Conservation (phyloP, 2,888 invertebrate genomes). For the Pinctada fucata region DNA sequence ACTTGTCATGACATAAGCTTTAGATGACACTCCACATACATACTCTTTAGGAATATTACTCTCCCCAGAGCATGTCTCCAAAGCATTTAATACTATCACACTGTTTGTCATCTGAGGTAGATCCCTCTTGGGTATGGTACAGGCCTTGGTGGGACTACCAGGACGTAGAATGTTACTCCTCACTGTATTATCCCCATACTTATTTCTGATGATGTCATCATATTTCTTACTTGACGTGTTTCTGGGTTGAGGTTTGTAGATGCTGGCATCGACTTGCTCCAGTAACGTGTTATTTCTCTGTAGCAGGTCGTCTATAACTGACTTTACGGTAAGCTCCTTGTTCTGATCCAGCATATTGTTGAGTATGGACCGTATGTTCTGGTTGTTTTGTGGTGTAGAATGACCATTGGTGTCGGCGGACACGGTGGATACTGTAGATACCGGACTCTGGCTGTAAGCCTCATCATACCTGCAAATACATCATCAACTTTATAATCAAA, state of each 20-base stretch:
- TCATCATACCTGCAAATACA: too few species aligned
- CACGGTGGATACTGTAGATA: too few species aligned
- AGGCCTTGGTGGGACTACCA: constrained; percentile 54
- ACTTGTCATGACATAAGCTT: constrained; percentile 51
- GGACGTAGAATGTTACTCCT: constrained; percentile 44
- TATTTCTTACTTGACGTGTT: constrained; percentile 23
- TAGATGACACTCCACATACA: constrained; percentile 64
- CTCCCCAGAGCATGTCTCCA: constrained; percentile 46
- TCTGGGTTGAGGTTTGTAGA: constrained; percentile 50
- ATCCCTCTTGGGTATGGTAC: constrained; percentile 52
- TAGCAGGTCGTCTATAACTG: constrained; percentile 58
- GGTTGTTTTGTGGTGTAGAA: constrained; percentile 16
- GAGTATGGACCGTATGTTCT: constrained; percentile 28
- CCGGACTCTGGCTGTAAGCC: constrained; percentile 2
- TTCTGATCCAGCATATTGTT: constrained; percentile 30
- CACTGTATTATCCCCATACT: neutral
- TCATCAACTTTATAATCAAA: too few species aligned
- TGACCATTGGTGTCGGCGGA: neutral
- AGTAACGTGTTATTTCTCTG: constrained; percentile 58
- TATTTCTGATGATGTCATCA: constrained; percentile 2
- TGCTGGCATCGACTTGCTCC: constrained; percentile 54
- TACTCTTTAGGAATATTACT: constrained; percentile 56
- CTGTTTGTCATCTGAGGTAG: constrained; percentile 51
- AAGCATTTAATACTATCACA: constrained; percentile 55
- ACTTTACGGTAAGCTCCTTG: constrained; percentile 45